phyloP scores from a whole-genome alignment of 2,113 vertebrate genomes.

The Antigone vipio region DNA sequence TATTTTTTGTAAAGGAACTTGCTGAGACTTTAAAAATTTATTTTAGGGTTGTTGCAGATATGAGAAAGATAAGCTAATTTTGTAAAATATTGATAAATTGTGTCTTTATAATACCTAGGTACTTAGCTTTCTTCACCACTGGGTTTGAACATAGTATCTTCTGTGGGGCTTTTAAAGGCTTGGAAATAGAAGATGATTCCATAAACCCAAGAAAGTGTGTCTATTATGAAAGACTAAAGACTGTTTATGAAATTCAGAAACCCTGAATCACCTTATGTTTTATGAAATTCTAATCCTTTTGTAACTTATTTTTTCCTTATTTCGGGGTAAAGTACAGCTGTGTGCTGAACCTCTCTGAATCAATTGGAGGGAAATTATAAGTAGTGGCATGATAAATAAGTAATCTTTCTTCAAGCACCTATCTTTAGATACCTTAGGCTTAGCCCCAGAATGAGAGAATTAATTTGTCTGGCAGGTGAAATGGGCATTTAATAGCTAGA shows the following conservation, averaged over 20 bases:
- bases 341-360: neutral
- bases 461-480: neutral
- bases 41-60: neutral
- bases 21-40: neutral
- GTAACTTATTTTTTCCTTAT: neutral
- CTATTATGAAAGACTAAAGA: neutral
- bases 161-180: neutral
- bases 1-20: neutral
- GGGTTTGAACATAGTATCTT: neutral
- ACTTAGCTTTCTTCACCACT: neutral
- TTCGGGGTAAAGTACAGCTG: neutral
- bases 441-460: neutral
- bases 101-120: neutral
- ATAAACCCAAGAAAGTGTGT: neutral
- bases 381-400: neutral
- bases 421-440: neutral
- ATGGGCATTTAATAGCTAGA: neutral
- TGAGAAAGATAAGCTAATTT: neutral
- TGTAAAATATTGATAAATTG: neutral
- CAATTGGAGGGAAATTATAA: neutral
- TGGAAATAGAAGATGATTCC: neutral
- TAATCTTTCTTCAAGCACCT: neutral
- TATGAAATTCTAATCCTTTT: neutral
- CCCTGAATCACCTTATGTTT: neutral
- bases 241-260: neutral